Percentiles rank a stretch among this genome's conserved stretches.
phyloP scores from a whole-genome alignment of 2,888 invertebrate genomes.

The Oscheius onirici region DNA sequence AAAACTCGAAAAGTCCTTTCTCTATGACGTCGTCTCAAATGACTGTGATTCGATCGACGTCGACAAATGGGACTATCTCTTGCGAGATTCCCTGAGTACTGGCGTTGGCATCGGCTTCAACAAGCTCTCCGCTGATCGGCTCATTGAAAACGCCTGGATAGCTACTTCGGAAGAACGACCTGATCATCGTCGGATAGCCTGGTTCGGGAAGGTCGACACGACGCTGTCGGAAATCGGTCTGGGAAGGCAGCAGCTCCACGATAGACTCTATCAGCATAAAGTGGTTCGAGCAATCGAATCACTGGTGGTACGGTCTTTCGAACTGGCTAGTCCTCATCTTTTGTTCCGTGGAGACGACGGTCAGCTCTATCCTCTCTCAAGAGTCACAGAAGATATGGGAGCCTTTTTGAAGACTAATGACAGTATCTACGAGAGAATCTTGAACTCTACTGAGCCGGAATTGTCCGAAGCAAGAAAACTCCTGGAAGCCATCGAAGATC shows the following conservation, averaged over 20 bases:
- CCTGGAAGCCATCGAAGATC: slow-evolving; percentile 1
- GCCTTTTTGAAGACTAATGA: slow-evolving; percentile 51
- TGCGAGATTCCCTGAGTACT: slow-evolving; percentile 73
- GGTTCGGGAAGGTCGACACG: slow-evolving; percentile 31
- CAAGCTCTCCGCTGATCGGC: slow-evolving; percentile 28
- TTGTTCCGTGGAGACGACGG: slow-evolving; percentile 41
- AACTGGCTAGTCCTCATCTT: slow-evolving; percentile 33
- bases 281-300: slow-evolving; percentile 53
- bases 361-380: slow-evolving; percentile 22
- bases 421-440: slow-evolving; percentile 27
- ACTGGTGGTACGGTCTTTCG: slow-evolving; percentile 46
- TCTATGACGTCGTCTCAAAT: slow-evolving; percentile 75
- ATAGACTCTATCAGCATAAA: slow-evolving; percentile 65
- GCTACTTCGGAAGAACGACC: slow-evolving; percentile 38
- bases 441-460: neutral
- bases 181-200: slow-evolving; percentile 11
- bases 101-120: slow-evolving; percentile 39
- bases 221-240: slow-evolving; percentile 46
- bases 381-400: slow-evolving; percentile 42
- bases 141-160: slow-evolving; percentile 43
- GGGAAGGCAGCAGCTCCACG: slow-evolving; percentile 57
- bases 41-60: slow-evolving; percentile 55
- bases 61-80: slow-evolving; percentile 78
- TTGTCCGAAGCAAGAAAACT: slow-evolving; percentile 16
- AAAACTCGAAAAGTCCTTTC: slow-evolving; percentile 73